Evolutionary conservation across 2,113 vertebrate species (phyloP).

Genomic region (Psettodes erumei): DNA sequence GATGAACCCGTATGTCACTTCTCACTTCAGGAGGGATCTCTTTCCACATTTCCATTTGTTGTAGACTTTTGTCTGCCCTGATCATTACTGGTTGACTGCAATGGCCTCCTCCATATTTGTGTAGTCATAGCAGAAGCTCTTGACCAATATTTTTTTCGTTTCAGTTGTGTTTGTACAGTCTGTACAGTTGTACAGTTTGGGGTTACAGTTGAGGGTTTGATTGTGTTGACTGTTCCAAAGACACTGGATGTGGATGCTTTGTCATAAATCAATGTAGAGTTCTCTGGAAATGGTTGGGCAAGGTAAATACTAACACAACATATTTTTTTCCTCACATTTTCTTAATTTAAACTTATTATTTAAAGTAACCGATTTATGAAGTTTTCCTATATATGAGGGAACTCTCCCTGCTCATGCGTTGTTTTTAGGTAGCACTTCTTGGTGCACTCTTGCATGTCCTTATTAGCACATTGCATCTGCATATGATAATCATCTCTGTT

Average conservation of each 20-base stretch:
- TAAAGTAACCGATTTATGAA: too few relatives aligned
- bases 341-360: background rate
- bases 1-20: slow-evolving; percentile 76
- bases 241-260: slow-evolving; percentile 26
- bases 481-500: slow-evolving; percentile 13
- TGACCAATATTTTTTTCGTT: slow-evolving; percentile 18
- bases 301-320: slow-evolving; percentile 56
- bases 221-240: slow-evolving; percentile 25
- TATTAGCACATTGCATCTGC: background rate
- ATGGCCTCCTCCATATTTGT: slow-evolving; percentile 15
- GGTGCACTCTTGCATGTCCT: background rate
- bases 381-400: background rate
- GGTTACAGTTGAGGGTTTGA: slow-evolving; percentile 3
- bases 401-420: background rate
- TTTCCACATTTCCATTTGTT: slow-evolving; percentile 78
- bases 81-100: slow-evolving; percentile 17
- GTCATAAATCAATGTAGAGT: slow-evolving; percentile 13
- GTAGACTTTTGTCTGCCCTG: slow-evolving; percentile 44
- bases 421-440: slow-evolving; percentile 1
- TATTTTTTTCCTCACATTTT: background rate
- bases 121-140: slow-evolving; percentile 16
- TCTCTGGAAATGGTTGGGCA: slow-evolving; percentile 34
- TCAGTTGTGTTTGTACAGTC: slow-evolving; percentile 4
- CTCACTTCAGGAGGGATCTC: slow-evolving; percentile 75
- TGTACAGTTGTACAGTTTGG: background rate